Percentiles rank a stretch among this genome's conserved stretches.
Conservation (phyloP, 2,113 vertebrate species). For the Strigops habroptila region DNA sequence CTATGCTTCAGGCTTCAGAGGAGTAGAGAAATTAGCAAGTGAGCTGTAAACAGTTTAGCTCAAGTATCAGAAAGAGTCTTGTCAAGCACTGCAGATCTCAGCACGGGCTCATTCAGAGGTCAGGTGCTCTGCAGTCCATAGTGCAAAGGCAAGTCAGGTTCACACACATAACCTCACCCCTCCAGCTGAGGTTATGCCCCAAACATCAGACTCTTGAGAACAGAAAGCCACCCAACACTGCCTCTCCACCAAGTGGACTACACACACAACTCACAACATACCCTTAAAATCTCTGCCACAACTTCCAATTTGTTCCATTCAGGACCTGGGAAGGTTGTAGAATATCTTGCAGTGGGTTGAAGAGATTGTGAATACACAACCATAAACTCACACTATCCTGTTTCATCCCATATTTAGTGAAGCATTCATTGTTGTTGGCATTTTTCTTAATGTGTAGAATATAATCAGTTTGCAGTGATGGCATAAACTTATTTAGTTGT, state of each 20-base stretch:
- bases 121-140: neutral
- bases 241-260: neutral
- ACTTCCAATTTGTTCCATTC: neutral
- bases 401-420: neutral
- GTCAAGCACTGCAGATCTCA: neutral
- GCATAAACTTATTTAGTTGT: neutral
- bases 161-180: neutral
- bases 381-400: neutral
- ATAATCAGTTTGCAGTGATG: neutral
- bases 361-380: neutral
- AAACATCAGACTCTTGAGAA: neutral
- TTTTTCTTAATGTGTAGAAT: neutral
- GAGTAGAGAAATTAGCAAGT: neutral
- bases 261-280: neutral
- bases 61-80: neutral
- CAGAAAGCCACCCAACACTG: neutral
- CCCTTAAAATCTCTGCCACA: neutral
- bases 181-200: neutral
- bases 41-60: conserved; percentile 1
- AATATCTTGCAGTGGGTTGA: neutral
- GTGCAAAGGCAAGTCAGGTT: neutral
- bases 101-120: neutral
- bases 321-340: neutral
- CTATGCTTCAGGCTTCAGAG: neutral
- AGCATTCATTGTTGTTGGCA: neutral